phyloP scores from a whole-genome alignment of 92 coral and sea anemone species.

The Palythoa grandis region DNA sequence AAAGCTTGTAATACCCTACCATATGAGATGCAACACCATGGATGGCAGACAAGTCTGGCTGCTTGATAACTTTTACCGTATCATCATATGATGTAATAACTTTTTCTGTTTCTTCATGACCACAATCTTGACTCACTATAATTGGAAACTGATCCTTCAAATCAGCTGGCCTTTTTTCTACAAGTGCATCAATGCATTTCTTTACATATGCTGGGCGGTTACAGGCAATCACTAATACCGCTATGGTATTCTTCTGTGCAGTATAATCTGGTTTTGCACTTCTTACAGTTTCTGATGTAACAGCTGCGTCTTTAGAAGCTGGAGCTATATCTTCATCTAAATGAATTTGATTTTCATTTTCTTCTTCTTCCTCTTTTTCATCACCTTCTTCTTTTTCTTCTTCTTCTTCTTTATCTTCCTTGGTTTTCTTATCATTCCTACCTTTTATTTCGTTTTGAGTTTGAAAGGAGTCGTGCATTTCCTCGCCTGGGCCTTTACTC shows the following conservation, averaged over 20 bases:
- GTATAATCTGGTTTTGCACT: not conserved
- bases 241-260: constrained; percentile 50
- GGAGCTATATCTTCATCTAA: not conserved
- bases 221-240: constrained; percentile 87
- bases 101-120: constrained; percentile 68
- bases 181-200: constrained; percentile 76
- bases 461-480: not conserved
- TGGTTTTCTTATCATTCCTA: not conserved
- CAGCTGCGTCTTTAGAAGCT: not conserved
- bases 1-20: constrained; percentile 82
- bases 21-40: constrained; percentile 65
- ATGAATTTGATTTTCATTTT: not conserved
- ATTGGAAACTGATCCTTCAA: constrained; percentile 65
- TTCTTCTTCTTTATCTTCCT: not conserved
- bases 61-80: constrained; percentile 64
- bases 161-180: constrained; percentile 66
- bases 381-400: not conserved
- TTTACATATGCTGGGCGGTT: constrained; percentile 83
- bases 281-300: not conserved
- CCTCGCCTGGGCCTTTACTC: not conserved
- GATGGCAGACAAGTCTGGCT: constrained; percentile 78
- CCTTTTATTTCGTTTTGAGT: constrained; percentile 8
- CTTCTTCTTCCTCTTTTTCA: not conserved
- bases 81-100: constrained; percentile 68
- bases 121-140: constrained; percentile 95